Base-by-base conservation (phyloP, 2,888 invertebrate genomes). In the Litoditis marina region DNA sequence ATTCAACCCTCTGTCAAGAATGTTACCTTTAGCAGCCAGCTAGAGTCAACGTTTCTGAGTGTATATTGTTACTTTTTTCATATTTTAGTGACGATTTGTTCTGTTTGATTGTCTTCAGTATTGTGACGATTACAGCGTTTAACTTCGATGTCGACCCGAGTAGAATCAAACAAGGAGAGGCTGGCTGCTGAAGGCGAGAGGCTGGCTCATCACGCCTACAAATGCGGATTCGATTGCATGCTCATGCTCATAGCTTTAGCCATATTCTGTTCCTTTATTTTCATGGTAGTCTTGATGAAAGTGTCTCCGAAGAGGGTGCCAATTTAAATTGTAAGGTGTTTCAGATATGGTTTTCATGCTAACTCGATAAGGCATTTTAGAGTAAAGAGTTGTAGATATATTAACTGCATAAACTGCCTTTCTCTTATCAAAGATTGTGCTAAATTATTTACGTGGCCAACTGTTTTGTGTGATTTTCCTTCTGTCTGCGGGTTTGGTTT, bases 191-290 rank as follows among this genome's bases (percentile, higher is more conserved):
- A 62, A 30, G 39, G 57, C 22, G 42, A 55, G 59, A 27, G 79
- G 0, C 66, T 80, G 7, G 78, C 67, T 16, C 68, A 76, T 50
- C 77, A 80, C 63, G 79, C 79, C 30, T 75, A 77, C 66, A 74
- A 73, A 30, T 76, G 76, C 51, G 76, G 72, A 8, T 71, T 79
- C 63, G 78, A 81, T 44, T 81, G 79, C 49, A 65, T 78, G 52
- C 66, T 80, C 32, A 52, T 81, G 16, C 63, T 78, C 28, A 63
- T 77, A 4, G 69, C 73, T 28, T 36, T 81, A 11, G 54, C 80
- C 39, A 69, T 81, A 11, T 73, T 81, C 59, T 76, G 74, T 75
- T 69, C 66, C 6, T 76, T 76, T 44, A 59, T 76, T 27, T 49
- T 60, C 2, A 74, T 76, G 69, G 71, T 76, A 11, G 51, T 76